Evolutionary conservation across 2,113 vertebrate species (phyloP), one percentile per base, ranked within the genome.

Genomic region (Salvelinus alpinus): DNA sequence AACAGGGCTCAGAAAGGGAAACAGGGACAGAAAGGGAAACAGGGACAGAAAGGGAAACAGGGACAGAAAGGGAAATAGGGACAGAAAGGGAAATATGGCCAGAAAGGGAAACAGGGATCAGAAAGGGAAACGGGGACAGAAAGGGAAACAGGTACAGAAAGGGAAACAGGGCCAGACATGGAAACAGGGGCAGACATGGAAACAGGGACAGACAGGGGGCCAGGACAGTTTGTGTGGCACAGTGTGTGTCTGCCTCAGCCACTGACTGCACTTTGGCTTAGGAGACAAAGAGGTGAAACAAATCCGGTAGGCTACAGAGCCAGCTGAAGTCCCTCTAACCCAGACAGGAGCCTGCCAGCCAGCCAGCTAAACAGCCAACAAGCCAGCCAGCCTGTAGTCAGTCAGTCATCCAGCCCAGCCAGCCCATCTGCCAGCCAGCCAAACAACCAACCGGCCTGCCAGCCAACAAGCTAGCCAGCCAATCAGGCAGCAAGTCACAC

Each of bases 281-380:
- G 81, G 82, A 86, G 86, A 86, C 85, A 87, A 87, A 90, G 83
- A 91, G 86, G 88, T 93, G 93, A 93, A 94, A 94, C 87, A 93
- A 92, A 90, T 87, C 88, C 90, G 90, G 90, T 91, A 89, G 92
- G 82, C 87, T 87, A 85, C 92, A 94, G 93, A 93, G 92, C 91
- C 91, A 89, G 85, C 91, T 92, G 91, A 91, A 90, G 89, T 91
- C 89, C 88, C 91, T 94, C 81, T 79, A 68, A 75, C 89, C 90
- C 86, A 93, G 92, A 88, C 90, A 87, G 91, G 71, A 78, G 85
- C 86, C 82, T 88, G 86, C 48, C 48, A 51, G 48, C 12, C 12
- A 51, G 12, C 11, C 12, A 51, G 48, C 3, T 3, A 51, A 4
- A 1, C 13, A 51, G 48, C 13, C 48, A 51, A 14, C 48, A 11